phyloP scores from a whole-genome alignment of 2,113 vertebrate species.

The Hymenochirus boettgeri region DNA sequence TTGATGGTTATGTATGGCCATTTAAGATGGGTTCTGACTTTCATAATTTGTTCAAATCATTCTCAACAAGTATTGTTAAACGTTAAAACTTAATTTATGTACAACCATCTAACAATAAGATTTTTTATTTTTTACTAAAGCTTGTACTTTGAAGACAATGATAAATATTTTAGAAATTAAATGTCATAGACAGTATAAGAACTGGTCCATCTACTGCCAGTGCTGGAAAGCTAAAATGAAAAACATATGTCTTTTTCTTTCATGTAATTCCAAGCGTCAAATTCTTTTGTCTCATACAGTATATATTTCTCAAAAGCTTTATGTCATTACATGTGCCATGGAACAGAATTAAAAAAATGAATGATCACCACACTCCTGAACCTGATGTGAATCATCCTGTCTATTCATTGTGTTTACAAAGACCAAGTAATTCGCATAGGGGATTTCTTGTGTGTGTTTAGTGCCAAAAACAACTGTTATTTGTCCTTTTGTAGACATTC shows the following conservation, averaged over 20 bases:
- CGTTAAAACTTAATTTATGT: slow-evolving; percentile 26
- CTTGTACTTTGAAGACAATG: slow-evolving; percentile 24
- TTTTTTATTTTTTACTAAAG: slow-evolving; percentile 1
- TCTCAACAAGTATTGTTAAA: slow-evolving; percentile 3
- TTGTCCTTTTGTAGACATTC: background rate
- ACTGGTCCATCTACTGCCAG: slow-evolving; percentile 19
- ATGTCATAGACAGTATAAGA: slow-evolving; percentile 27
- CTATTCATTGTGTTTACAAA: background rate
- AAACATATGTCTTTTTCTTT: slow-evolving; percentile 34
- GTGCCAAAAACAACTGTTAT: slow-evolving; percentile 5
- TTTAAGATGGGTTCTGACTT: background rate
- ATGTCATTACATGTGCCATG: slow-evolving; percentile 12
- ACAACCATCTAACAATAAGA: slow-evolving; percentile 24
- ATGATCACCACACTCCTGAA: slow-evolving; percentile 15
- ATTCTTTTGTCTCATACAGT: slow-evolving; percentile 24
- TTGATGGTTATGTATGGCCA: background rate
- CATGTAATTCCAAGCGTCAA: slow-evolving; percentile 27
- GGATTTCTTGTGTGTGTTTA: background rate
- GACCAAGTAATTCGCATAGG: slow-evolving; percentile 1
- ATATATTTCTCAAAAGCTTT: slow-evolving; percentile 18
- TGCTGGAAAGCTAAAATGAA: slow-evolving; percentile 13
- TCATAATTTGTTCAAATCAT: background rate
- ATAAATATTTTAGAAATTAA: slow-evolving; percentile 27
- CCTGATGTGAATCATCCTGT: slow-evolving; percentile 2
- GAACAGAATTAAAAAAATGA: slow-evolving; percentile 22